Base-by-base conservation (phyloP, 2,113 vertebrate genomes). In the Scophthalmus maximus region DNA sequence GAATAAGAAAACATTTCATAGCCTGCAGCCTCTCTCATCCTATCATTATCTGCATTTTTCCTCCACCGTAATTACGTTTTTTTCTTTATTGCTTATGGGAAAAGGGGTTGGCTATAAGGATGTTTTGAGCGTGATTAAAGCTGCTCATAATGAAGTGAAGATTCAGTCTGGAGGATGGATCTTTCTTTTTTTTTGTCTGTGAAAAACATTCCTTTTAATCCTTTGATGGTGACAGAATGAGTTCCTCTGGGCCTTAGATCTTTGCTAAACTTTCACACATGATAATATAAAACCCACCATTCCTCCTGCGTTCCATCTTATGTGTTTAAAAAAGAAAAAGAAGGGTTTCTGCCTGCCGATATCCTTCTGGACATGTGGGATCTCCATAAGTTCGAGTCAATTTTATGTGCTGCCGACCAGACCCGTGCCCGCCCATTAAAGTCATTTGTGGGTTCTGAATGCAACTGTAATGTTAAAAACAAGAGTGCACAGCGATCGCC, bases 21-120 rank as follows among this genome's bases (percentile, higher is more conserved):
- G 87, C 90, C 87, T 86, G 71, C 80, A 91, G 91, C 84, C 23
- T 63, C 77, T 85, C 78, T 47, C 79, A 84, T 89, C 90, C 92
- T 92, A 88, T 94, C 87, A 93, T 93, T 92, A 92, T 91, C 91
- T 91, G 81, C 91, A 89, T 93, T 91, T 90, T 86, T 89, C 64
- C 87, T 83, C 78, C 52, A 74, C 84, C 84, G 71, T 93, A 92
- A 93, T 93, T 93, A 91, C 63, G 67, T 73, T 90, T 83, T 53
- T 86, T 82, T 69, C 83, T 92, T 91, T 90, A 92, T 92, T 92
- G 86, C 85, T 89, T 90, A 92, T 91, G 91, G 91, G 91, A 90
- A 92, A 79, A 82, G 73, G 85, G 82, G 81, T 77, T 50, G 59
- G 76, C 82, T 68, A 73, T 80, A 83, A 86, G 82, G 86, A 88